Evolutionary conservation across 2,888 invertebrate species (phyloP).

Genomic region (Cerceris ruficornis): DNA sequence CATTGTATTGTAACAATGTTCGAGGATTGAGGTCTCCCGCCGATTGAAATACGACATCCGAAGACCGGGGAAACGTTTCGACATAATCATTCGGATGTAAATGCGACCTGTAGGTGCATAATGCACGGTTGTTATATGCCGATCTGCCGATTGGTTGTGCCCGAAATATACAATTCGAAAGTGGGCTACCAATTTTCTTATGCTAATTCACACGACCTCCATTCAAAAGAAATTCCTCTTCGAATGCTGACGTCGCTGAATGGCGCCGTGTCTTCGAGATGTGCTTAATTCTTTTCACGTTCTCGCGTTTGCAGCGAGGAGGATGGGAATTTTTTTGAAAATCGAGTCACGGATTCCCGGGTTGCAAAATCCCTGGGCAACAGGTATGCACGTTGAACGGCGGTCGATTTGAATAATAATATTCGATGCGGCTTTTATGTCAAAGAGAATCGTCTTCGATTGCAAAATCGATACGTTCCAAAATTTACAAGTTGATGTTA

Average conservation of each 20-base stretch:
- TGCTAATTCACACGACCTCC: constrained; percentile 60
- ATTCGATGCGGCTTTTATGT: background rate
- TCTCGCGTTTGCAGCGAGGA: constrained; percentile 14
- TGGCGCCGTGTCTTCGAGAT: constrained; percentile 12
- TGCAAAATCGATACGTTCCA: background rate
- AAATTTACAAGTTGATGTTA: background rate
- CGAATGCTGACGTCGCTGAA: background rate
- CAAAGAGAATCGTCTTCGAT: background rate
- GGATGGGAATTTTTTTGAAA: constrained; percentile 26
- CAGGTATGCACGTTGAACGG: background rate
- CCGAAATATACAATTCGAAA: constrained; percentile 57
- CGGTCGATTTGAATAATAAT: constrained; percentile 20
- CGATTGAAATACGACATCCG: constrained; percentile 36
- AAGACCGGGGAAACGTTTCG: constrained; percentile 30
- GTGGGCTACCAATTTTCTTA: constrained; percentile 70
- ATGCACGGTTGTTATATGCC: constrained; percentile 34
- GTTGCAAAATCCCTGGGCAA: constrained; percentile 40
- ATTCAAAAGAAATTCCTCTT: constrained; percentile 40
- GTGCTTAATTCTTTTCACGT: constrained; percentile 46
- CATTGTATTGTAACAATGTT: too few relatives aligned
- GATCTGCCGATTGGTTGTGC: constrained; percentile 19
- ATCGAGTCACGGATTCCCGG: constrained; percentile 50
- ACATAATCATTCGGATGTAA: constrained; percentile 58
- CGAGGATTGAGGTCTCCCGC: too few relatives aligned
- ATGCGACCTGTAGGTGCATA: constrained; percentile 38